Evolutionary conservation across 2,113 vertebrate genomes (phyloP).

Genomic region (Rutilus rutilus): DNA sequence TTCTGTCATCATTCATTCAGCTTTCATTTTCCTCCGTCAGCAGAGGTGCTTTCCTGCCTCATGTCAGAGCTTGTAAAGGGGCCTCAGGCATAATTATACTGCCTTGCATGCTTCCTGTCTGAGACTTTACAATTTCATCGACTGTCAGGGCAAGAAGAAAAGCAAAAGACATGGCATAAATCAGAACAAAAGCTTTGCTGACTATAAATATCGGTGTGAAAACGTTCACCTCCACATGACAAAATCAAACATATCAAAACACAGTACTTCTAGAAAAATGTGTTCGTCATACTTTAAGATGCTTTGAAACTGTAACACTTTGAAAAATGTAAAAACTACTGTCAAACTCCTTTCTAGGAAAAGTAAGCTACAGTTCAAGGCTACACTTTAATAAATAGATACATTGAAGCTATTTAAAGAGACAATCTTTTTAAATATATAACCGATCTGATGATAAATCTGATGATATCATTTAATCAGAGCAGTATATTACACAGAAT

Average conservation of each 20-base stretch:
- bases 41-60: slow-evolving; percentile 17
- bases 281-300: neutral
- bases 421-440: neutral
- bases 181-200: slow-evolving; percentile 10
- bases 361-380: neutral
- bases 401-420: neutral
- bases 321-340: neutral
- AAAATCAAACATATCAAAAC: neutral
- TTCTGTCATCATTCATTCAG: slow-evolving; percentile 15
- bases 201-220: slow-evolving; percentile 30
- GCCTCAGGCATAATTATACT: slow-evolving; percentile 52
- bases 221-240: neutral
- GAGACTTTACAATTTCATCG: slow-evolving; percentile 17
- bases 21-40: slow-evolving; percentile 22
- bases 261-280: neutral
- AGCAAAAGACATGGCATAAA: slow-evolving; percentile 40
- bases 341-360: neutral
- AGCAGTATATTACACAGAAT: neutral
- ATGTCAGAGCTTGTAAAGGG: slow-evolving; percentile 46
- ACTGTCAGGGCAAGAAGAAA: slow-evolving; percentile 37
- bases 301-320: neutral
- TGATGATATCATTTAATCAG: neutral
- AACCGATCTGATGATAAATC: neutral
- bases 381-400: neutral
- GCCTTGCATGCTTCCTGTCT: slow-evolving; percentile 42